These are phyloP conservation scores for Trachops cirrhosus DNA, from an alignment of 2,797 vertebrate species.

Conservation along the genomic window DNA sequence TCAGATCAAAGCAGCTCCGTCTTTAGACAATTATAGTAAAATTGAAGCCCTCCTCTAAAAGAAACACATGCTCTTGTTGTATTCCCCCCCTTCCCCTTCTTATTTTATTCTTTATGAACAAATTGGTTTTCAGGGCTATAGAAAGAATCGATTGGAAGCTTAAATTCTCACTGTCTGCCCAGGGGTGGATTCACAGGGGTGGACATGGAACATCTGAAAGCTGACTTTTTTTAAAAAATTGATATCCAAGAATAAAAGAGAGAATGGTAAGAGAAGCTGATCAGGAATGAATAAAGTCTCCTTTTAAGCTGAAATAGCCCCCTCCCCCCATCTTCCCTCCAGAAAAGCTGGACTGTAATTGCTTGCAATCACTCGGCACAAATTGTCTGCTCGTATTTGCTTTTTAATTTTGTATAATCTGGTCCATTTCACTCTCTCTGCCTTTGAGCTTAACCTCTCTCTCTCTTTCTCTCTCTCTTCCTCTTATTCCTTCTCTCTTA, in stretches of 20 bases:
- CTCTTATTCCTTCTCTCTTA: constrained; percentile 73
- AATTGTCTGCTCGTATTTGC: constrained; percentile 90
- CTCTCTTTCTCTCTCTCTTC: constrained; percentile 82
- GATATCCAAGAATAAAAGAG: constrained; percentile 88
- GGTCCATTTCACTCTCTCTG: constrained; percentile 88
- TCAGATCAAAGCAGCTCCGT: constrained; percentile 85
- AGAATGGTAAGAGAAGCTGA: constrained; percentile 87
- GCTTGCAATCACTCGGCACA: constrained; percentile 89
- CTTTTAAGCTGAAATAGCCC: constrained; percentile 86
- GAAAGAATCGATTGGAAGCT: constrained; percentile 84
- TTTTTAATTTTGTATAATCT: constrained; percentile 93
- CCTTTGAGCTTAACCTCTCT: constrained; percentile 89
- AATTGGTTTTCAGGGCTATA: constrained; percentile 86
- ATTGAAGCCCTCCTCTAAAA: constrained; percentile 86
- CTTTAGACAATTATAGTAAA: constrained; percentile 87
- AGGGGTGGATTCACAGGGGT: constrained; percentile 85
- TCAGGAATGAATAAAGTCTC: constrained; percentile 90
- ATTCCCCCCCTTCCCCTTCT: constrained; percentile 70
- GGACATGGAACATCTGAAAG: constrained; percentile 85
- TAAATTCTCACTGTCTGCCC: constrained; percentile 85
- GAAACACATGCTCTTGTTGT: constrained; percentile 81
- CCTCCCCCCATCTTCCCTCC: constrained; percentile 83
- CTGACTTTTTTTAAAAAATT: constrained; percentile 84
- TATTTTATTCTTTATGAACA: constrained; percentile 84
- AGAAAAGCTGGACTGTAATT: constrained; percentile 89